Conservation (phyloP, 2,797 vertebrate species). For the Rhinoraja longicauda region DNA sequence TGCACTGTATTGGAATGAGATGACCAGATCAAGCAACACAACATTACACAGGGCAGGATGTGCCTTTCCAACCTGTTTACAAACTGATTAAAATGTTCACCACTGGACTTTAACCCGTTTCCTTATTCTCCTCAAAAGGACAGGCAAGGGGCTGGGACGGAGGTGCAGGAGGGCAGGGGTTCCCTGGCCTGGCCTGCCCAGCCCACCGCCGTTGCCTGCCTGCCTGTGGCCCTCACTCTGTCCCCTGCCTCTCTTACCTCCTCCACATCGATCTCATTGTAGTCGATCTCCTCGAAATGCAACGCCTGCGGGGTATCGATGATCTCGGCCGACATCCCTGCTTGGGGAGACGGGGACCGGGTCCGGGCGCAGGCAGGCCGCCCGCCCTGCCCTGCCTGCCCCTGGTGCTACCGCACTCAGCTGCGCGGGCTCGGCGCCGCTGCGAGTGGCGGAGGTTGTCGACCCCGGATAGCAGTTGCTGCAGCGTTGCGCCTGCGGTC, state of each 20-base stretch:
- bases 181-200: background rate
- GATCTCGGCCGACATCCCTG: constrained; percentile 86
- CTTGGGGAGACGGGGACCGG: no score
- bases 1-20: background rate
- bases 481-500: no score
- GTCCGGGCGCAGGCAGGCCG: background rate
- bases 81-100: background rate
- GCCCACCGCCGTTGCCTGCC: no score
- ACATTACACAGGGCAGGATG: background rate
- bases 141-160: background rate
- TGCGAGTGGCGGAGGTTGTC: background rate
- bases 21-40: background rate
- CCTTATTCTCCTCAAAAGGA: constrained; percentile 5
- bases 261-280: constrained; percentile 90
- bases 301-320: constrained; percentile 83
- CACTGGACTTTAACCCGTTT: constrained; percentile 23
- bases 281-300: constrained; percentile 94
- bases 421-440: background rate
- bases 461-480: background rate
- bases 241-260: constrained; percentile 64
- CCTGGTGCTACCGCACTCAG: background rate
- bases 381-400: background rate
- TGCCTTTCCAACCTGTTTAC: constrained; percentile 2
- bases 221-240: background rate
- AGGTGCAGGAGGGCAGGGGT: background rate